Percentiles rank a stretch among this genome's conserved stretches.
Conservation (phyloP, 2,888 invertebrate species). For the Mythimna impura region DNA sequence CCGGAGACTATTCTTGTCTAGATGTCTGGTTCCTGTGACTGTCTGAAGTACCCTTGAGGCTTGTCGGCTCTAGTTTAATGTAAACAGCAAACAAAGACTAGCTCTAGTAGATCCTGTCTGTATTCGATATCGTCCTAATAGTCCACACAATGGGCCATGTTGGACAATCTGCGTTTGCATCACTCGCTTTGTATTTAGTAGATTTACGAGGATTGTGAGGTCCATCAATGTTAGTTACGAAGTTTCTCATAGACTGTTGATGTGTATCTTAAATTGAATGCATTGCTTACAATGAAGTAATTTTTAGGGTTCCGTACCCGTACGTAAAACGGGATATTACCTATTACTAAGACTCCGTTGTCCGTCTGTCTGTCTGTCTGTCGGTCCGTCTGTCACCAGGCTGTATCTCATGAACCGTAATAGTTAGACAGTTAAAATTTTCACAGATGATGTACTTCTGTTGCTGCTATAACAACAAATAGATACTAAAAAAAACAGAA, state of each 20-base stretch:
- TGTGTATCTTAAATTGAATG: constrained; percentile 14
- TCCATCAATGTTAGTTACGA: constrained; percentile 29
- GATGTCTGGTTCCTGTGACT: constrained; percentile 47
- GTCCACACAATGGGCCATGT: constrained; percentile 47
- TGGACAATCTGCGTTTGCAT: constrained; percentile 42
- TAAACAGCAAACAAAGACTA: constrained; percentile 42
- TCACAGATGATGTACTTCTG: no score
- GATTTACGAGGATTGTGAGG: constrained; percentile 22
- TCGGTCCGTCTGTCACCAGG: no score
- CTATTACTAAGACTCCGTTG: no score
- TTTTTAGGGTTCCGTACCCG: background rate
- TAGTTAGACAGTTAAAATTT: no score
- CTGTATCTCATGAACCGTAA: no score
- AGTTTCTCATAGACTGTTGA: constrained; percentile 17
- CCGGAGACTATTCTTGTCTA: constrained; percentile 42
- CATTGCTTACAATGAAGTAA: background rate
- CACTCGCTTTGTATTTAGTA: constrained; percentile 40
- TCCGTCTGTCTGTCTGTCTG: no score
- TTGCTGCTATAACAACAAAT: no score
- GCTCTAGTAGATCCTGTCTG: constrained; percentile 19
- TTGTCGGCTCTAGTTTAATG: constrained; percentile 31
- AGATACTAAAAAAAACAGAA: no score
- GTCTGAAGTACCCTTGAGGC: constrained; percentile 45
- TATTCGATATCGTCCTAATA: constrained; percentile 37
- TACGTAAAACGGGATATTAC: no score